Conservation (phyloP, 1,140 invertebrate genomes). For the Hypsibius dujardini region DNA sequence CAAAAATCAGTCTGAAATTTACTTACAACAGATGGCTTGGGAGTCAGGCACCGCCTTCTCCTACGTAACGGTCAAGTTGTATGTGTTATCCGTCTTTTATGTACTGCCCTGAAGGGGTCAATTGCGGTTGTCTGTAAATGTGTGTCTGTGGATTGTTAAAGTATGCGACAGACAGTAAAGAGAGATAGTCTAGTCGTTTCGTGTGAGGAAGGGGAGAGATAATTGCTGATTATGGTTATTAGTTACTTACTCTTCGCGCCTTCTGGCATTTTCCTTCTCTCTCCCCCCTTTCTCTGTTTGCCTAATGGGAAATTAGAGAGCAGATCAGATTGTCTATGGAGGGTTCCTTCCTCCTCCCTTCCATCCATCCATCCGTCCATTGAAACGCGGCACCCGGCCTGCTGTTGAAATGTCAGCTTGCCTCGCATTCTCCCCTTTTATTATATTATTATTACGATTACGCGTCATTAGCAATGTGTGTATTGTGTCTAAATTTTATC, state of each 20-base stretch:
- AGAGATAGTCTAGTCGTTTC: background rate
- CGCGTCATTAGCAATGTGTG: background rate
- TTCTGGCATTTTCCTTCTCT: background rate
- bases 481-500: background rate
- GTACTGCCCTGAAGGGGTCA: background rate
- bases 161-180: background rate
- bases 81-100: background rate
- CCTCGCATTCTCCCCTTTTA: background rate
- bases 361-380: background rate
- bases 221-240: slow-evolving; percentile 3
- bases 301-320: background rate
- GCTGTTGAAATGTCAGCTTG: background rate
- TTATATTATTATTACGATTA: background rate
- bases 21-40: background rate
- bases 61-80: background rate
- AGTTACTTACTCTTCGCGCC: background rate
- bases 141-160: background rate
- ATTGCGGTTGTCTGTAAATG: background rate
- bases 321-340: background rate
- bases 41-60: background rate
- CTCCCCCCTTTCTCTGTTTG: background rate
- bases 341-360: background rate
- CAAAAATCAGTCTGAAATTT: too few species aligned
- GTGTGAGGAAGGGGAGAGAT: background rate
- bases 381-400: background rate